Evolutionary conservation across 2,113 vertebrate species (phyloP).

Genomic region (Acanthochromis polyacanthus): DNA sequence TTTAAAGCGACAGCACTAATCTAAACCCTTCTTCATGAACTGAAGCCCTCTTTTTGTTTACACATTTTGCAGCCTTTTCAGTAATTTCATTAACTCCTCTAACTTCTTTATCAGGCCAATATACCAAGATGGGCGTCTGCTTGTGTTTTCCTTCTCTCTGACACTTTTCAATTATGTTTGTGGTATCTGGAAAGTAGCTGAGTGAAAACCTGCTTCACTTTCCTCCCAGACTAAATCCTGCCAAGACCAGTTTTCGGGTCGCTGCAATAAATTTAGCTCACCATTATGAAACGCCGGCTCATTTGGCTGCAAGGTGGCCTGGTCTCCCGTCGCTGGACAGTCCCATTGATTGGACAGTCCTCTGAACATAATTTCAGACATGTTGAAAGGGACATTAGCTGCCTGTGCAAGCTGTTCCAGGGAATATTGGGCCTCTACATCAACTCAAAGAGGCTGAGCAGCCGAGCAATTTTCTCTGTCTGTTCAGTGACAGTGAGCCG

Average conservation of each 20-base stretch:
- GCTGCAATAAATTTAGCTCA: conserved; percentile 59
- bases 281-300: conserved; percentile 59
- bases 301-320: conserved; percentile 60
- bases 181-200: conserved; percentile 47
- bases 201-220: conserved; percentile 38
- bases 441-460: conserved; percentile 54
- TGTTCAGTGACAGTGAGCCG: conserved; percentile 50
- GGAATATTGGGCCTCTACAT: conserved; percentile 67
- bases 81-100: conserved; percentile 23
- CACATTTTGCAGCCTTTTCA: conserved; percentile 27
- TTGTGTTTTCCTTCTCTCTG: conserved; percentile 28
- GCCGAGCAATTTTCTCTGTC: conserved; percentile 57
- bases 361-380: conserved; percentile 75
- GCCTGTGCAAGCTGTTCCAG: conserved; percentile 64
- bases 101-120: conserved; percentile 25
- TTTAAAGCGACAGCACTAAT: conserved; percentile 17
- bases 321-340: conserved; percentile 57
- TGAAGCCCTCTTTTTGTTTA: conserved; percentile 13
- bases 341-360: conserved; percentile 69
- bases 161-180: conserved; percentile 47
- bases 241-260: conserved; percentile 33
- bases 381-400: conserved; percentile 73
- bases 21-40: background rate
- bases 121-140: conserved; percentile 4
- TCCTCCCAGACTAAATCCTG: conserved; percentile 48